Evolutionary conservation across 1,140 invertebrate species (phyloP).

Genomic region (Neelides sp.): DNA sequence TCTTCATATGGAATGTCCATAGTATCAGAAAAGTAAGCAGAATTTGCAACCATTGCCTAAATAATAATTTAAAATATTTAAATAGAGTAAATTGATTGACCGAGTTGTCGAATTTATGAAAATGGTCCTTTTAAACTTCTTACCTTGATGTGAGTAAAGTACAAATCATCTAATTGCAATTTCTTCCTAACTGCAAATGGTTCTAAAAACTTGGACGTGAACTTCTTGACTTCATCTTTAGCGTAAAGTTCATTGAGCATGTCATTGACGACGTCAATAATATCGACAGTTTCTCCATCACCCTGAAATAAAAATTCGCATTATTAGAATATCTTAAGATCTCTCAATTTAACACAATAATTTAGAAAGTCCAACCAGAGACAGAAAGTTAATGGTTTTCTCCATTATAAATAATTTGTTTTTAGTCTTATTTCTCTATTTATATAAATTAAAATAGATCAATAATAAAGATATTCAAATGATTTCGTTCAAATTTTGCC

Average conservation of each 20-base stretch:
- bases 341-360: too few relatives aligned
- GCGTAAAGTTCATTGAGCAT: slow-evolving; percentile 17
- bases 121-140: not conserved
- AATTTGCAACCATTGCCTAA: slow-evolving; percentile 10
- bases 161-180: slow-evolving; percentile 13
- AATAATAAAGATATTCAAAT: too few relatives aligned
- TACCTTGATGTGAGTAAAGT: slow-evolving; percentile 19
- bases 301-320: slow-evolving; percentile 12
- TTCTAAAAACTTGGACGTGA: slow-evolving; percentile 18
- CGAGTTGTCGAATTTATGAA: slow-evolving; percentile 3
- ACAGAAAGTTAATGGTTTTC: too few relatives aligned
- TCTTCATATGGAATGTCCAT: slow-evolving; percentile 25
- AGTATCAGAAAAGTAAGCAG: slow-evolving; percentile 8
- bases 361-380: too few relatives aligned
- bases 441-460: too few relatives aligned
- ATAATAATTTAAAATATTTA: slow-evolving; percentile 8
- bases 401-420: too few relatives aligned
- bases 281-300: too few relatives aligned
- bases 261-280: slow-evolving; percentile 15
- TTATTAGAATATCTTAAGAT: too few relatives aligned
- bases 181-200: slow-evolving; percentile 16
- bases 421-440: too few relatives aligned
- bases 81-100: not conserved
- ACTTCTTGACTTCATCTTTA: slow-evolving; percentile 19
- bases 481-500: too few relatives aligned